A percentile compares a stretch with the other conserved stretches of the same genome.
These are phyloP conservation scores for Muntiacus muntjak DNA, from an alignment of 2,113 vertebrate species.

Conservation along the genomic window DNA sequence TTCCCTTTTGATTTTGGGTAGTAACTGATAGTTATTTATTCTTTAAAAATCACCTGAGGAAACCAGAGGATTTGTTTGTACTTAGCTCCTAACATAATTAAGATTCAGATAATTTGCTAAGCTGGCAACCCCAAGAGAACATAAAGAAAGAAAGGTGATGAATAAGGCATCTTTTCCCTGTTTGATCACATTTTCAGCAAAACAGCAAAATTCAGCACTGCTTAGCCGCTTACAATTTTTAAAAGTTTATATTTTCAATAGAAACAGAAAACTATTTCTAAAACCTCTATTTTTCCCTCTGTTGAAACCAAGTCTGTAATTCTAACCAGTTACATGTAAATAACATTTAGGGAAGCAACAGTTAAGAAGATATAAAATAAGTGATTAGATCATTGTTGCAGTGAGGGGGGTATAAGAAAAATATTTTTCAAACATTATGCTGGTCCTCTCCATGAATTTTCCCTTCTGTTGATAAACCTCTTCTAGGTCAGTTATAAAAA, in stretches of 20 bases:
- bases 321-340: slow-evolving; percentile 18
- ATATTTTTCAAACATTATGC: background rate
- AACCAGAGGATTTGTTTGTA: background rate
- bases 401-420: background rate
- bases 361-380: background rate
- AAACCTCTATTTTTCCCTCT: background rate
- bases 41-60: slow-evolving; percentile 31
- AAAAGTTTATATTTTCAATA: slow-evolving; percentile 27
- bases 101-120: slow-evolving; percentile 25
- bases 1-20: background rate
- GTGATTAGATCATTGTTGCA: background rate
- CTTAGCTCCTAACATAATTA: slow-evolving; percentile 46
- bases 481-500: background rate
- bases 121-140: background rate
- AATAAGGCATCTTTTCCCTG: slow-evolving; percentile 5
- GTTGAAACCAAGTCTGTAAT: slow-evolving; percentile 29
- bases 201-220: slow-evolving; percentile 20
- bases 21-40: background rate
- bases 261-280: slow-evolving; percentile 48
- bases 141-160: background rate
- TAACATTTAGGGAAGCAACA: background rate
- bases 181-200: slow-evolving; percentile 34
- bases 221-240: slow-evolving; percentile 39
- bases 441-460: background rate
- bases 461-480: background rate